These are phyloP conservation scores for Protonemura montana DNA, from an alignment of 2,888 invertebrate genomes.

Conservation along the genomic window DNA sequence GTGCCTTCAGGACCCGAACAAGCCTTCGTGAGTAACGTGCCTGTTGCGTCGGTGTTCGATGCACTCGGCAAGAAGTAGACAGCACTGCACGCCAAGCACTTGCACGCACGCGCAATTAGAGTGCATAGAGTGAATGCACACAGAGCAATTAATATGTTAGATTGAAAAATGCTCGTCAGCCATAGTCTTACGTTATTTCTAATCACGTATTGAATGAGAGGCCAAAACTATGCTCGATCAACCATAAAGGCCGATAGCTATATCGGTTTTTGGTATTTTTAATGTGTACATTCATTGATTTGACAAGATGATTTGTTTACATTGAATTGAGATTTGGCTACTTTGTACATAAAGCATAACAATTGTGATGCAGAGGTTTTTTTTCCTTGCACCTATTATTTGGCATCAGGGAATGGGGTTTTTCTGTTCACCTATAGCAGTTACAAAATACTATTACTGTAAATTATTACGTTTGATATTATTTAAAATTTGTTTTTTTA, in stretches of 20 bases:
- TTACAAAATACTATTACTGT: background rate
- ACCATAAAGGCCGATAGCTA: background rate
- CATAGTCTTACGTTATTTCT: slow-evolving; percentile 1
- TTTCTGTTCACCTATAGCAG: background rate
- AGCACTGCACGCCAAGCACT: slow-evolving; percentile 1
- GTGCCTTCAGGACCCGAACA: slow-evolving; percentile 42
- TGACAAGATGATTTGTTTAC: background rate
- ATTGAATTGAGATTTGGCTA: background rate
- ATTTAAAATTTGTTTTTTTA: background rate
- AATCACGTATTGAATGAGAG: background rate
- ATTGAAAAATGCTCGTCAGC: background rate
- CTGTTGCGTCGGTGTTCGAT: slow-evolving; percentile 62
- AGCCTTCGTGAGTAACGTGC: slow-evolving; percentile 64
- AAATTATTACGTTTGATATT: slow-evolving; percentile 1
- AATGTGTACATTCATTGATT: background rate
- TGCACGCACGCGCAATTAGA: background rate
- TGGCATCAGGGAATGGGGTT: background rate
- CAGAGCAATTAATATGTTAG: background rate
- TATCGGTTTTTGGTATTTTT: background rate
- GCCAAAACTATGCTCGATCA: background rate
- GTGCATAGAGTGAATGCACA: background rate
- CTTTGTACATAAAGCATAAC: background rate
- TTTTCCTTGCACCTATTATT: background rate
- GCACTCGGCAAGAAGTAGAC: slow-evolving; percentile 55
- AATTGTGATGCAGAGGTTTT: background rate